Evolutionary conservation across 2,113 vertebrate species (phyloP).

Genomic region (Nansenia antarctica): DNA sequence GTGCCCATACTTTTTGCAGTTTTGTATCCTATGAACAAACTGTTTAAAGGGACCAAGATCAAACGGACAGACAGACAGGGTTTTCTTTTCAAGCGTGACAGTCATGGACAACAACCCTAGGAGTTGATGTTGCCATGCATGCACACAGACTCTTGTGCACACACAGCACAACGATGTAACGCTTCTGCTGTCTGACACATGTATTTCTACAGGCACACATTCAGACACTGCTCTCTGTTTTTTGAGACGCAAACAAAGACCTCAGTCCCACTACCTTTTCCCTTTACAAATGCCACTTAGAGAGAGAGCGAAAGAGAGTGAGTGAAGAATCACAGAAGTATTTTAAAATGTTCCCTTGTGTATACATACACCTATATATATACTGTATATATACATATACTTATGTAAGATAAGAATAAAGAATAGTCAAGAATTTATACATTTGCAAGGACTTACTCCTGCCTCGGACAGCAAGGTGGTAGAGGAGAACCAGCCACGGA

Average conservation of each 20-base stretch:
- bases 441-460: too few species aligned
- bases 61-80: conserved; percentile 44
- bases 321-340: conserved; percentile 31
- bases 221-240: conserved; percentile 49
- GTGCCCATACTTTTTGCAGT: conserved; percentile 53
- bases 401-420: conserved; percentile 43
- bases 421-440: conserved; percentile 11
- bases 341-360: conserved; percentile 62
- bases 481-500: too few species aligned
- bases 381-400: too few species aligned
- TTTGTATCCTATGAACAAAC: conserved; percentile 67
- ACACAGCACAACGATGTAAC: conserved; percentile 50
- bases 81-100: conserved; percentile 32
- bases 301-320: conserved; percentile 31
- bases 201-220: conserved; percentile 48
- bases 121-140: conserved; percentile 26
- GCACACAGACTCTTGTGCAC: conserved; percentile 38
- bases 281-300: conserved; percentile 71
- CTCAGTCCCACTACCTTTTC: conserved; percentile 68
- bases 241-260: conserved; percentile 60
- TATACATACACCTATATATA: conserved; percentile 39
- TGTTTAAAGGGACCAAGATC: conserved; percentile 77
- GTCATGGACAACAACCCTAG: conserved; percentile 20
- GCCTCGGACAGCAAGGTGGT: too few species aligned
- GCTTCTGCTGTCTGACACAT: conserved; percentile 43